These are phyloP conservation scores for Eledone cirrhosa DNA, from an alignment of 2,888 invertebrate genomes.

Conservation along the genomic window DNA sequence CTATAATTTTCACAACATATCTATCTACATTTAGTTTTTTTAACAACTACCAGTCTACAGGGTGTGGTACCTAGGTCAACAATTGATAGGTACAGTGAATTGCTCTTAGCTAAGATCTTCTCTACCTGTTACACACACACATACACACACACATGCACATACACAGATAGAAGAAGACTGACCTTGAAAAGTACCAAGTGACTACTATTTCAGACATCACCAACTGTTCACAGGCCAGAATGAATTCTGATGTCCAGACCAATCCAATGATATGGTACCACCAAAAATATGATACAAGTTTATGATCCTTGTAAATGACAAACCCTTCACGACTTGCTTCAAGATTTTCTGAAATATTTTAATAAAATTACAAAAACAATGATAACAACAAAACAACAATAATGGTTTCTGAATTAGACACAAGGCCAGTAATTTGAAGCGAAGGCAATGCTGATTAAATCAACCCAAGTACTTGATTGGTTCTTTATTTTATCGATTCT, in stretches of 20 bases:
- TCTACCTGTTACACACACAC: neutral
- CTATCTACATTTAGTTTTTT: too few species aligned
- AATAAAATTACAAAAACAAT: neutral
- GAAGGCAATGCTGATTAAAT: too few species aligned
- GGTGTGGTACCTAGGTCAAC: too few species aligned
- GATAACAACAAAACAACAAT: neutral
- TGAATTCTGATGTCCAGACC: conserved; percentile 93
- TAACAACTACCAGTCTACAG: too few species aligned
- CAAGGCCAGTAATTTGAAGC: too few species aligned
- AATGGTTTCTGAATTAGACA: too few species aligned
- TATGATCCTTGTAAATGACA: conserved; percentile 56
- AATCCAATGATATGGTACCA: conserved; percentile 90
- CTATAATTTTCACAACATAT: too few species aligned
- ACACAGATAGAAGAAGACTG: neutral
- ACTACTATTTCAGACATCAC: conserved; percentile 92
- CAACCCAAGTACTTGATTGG: too few species aligned
- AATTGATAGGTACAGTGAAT: too few species aligned
- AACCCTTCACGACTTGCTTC: conserved; percentile 43
- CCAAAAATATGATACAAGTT: conserved; percentile 79
- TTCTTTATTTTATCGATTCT: too few species aligned
- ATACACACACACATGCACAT: neutral
- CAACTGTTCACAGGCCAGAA: conserved; percentile 93
- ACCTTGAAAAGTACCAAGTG: conserved; percentile 91
- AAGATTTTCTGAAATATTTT: conserved; percentile 47
- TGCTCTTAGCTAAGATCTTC: too few species aligned